Evolutionary conservation across 2,888 invertebrate species (phyloP).

Genomic region (Andrena minutula): DNA sequence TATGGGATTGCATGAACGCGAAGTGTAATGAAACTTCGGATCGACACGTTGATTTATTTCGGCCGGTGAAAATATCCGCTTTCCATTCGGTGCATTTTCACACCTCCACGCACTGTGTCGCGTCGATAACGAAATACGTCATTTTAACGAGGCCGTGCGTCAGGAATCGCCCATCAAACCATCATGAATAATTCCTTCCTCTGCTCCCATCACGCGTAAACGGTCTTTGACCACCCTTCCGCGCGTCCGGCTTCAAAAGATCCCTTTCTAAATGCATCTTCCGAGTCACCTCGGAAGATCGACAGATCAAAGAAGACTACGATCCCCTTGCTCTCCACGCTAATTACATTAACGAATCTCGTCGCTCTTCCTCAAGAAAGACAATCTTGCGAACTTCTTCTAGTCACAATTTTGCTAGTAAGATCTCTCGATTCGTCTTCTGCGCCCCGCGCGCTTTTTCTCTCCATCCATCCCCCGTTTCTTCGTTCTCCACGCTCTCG

Average conservation of each 20-base stretch:
- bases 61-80: slow-evolving; percentile 42
- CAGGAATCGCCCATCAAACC: slow-evolving; percentile 52
- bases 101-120: slow-evolving; percentile 38
- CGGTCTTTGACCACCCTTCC: neutral
- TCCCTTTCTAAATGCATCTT: slow-evolving; percentile 18
- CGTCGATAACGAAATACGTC: slow-evolving; percentile 63
- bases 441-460: neutral
- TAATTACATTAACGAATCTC: slow-evolving; percentile 19
- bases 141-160: slow-evolving; percentile 55
- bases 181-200: slow-evolving; percentile 65
- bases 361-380: neutral
- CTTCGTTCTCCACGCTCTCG: neutral
- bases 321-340: slow-evolving; percentile 9
- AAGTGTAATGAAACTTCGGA: slow-evolving; percentile 32
- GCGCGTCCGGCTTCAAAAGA: neutral
- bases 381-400: neutral
- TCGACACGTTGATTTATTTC: slow-evolving; percentile 50
- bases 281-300: neutral
- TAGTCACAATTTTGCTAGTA: neutral
- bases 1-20: slow-evolving; percentile 23
- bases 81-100: slow-evolving; percentile 46
- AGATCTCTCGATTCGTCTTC: neutral
- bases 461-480: neutral
- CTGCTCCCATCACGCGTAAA: slow-evolving; percentile 47
- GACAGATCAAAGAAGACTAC: neutral